A percentile compares a stretch with the other conserved stretches of the same genome.
Conservation (phyloP, 2,113 vertebrate species). For the Macroglossus sobrinus region DNA sequence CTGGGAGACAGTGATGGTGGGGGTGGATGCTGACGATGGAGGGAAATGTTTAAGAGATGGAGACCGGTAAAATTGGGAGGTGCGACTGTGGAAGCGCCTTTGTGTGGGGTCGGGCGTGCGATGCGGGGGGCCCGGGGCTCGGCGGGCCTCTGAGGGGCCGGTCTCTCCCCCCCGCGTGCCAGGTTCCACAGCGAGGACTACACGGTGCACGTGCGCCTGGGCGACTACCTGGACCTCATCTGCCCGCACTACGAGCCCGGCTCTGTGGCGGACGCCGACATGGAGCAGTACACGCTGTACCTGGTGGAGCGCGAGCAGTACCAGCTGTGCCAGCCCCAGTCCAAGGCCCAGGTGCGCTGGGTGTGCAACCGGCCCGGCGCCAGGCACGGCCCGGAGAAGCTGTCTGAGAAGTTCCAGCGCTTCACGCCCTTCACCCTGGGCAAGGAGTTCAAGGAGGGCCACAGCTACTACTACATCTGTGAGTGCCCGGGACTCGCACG, state of each 20-base stretch:
- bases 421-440: conserved; percentile 95
- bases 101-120: neutral
- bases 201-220: conserved; percentile 87
- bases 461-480: conserved; percentile 98
- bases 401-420: conserved; percentile 96
- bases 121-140: neutral
- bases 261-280: conserved; percentile 77
- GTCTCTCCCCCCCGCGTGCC: neutral
- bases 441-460: conserved; percentile 94
- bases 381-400: conserved; percentile 90
- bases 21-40: neutral
- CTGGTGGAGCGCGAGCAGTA: conserved; percentile 93
- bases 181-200: conserved; percentile 90
- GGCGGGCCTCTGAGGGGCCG: neutral
- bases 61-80: neutral
- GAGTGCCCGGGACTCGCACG: conserved; percentile 68
- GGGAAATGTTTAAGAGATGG: neutral
- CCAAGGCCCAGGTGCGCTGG: conserved; percentile 96
- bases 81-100: neutral
- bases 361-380: conserved; percentile 91
- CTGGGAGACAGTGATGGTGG: neutral
- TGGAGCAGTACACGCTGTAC: conserved; percentile 95
- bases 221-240: conserved; percentile 96
- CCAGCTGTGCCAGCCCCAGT: conserved; percentile 87
- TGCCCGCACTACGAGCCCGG: conserved; percentile 92